Conservation (phyloP, 2,888 invertebrate genomes). For the Troilus luridus region DNA sequence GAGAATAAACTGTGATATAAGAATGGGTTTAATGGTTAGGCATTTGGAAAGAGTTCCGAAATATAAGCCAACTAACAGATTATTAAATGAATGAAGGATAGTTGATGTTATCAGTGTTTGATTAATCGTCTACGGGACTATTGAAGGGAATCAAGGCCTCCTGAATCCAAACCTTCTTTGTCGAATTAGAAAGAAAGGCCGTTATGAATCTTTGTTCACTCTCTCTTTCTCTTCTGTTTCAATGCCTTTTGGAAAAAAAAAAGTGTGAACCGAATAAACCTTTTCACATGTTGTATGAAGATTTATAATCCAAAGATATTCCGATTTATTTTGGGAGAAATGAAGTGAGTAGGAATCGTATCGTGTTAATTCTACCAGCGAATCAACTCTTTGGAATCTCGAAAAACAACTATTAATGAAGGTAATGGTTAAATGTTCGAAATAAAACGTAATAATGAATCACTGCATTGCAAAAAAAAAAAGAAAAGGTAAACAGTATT, state of each 20-base stretch:
- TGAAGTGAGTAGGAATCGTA: neutral
- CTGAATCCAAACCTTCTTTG: slow-evolving; percentile 26
- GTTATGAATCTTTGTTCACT: neutral
- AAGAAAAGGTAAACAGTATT: no score
- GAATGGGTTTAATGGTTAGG: neutral
- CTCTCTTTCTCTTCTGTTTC: slow-evolving; percentile 33
- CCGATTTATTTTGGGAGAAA: neutral
- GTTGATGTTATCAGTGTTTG: slow-evolving; percentile 35
- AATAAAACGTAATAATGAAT: no score
- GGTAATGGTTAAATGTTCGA: no score
- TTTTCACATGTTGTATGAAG: neutral
- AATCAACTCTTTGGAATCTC: no score
- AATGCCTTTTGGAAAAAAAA: neutral
- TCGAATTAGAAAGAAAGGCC: slow-evolving; percentile 43
- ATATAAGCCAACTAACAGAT: neutral
- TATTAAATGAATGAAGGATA: slow-evolving; percentile 19
- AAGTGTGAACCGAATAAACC: neutral
- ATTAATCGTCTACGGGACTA: slow-evolving; percentile 1
- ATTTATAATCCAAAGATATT: neutral
- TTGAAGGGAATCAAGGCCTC: slow-evolving; percentile 43
- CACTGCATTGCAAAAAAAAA: no score
- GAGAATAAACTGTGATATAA: no score
- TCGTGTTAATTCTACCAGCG: neutral
- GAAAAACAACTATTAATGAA: no score
- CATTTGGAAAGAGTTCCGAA: neutral